Evolutionary conservation across 2,888 invertebrate species (phyloP).

Genomic region (Teinopalpus imperialis): DNA sequence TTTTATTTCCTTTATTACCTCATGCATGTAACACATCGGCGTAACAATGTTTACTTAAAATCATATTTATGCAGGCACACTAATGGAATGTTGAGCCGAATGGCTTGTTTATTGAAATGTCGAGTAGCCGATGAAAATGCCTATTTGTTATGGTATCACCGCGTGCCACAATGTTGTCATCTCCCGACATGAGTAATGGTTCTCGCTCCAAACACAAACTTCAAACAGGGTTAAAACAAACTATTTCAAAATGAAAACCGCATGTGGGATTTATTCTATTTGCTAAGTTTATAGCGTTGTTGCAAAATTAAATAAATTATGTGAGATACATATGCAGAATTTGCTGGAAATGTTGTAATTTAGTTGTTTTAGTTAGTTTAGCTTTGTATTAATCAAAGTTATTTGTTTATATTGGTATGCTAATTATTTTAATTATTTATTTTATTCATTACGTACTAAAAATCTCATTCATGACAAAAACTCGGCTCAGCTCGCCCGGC

Average conservation of each 20-base stretch:
- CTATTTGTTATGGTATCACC: constrained; percentile 21
- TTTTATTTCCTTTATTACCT: background rate
- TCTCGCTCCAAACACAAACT: constrained; percentile 7
- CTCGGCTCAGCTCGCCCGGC: too few relatives aligned
- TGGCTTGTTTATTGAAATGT: constrained; percentile 25
- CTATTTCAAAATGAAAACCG: background rate
- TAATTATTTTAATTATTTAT: too few relatives aligned
- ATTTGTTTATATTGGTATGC: too few relatives aligned
- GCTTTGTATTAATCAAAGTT: too few relatives aligned
- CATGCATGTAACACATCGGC: background rate
- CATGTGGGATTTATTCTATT: background rate
- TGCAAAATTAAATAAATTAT: too few relatives aligned
- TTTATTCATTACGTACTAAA: too few relatives aligned
- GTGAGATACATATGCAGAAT: too few relatives aligned
- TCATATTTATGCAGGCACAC: constrained; percentile 9
- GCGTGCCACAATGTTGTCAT: constrained; percentile 15
- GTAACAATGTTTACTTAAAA: constrained; percentile 5
- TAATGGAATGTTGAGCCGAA: constrained; percentile 8
- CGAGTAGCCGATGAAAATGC: constrained; percentile 16
- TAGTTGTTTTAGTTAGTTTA: too few relatives aligned
- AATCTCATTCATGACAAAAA: too few relatives aligned
- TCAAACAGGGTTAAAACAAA: constrained; percentile 3
- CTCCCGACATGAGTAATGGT: constrained; percentile 18
- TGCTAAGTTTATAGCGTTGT: too few relatives aligned
- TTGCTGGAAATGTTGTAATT: too few relatives aligned